phyloP scores from a whole-genome alignment of 2,888 invertebrate species.

The Papilio gigon region DNA sequence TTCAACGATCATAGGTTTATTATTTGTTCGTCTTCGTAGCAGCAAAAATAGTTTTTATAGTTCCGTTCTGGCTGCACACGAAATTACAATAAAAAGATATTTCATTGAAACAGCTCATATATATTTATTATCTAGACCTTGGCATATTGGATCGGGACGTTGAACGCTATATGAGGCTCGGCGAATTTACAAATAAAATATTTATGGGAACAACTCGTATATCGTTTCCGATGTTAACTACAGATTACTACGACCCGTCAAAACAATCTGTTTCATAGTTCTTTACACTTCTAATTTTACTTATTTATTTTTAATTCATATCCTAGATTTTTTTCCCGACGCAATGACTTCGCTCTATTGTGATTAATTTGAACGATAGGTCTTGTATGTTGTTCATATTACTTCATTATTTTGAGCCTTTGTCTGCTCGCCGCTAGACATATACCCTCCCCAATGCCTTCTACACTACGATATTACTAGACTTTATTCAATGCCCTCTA shows the following conservation, averaged over 20 bases:
- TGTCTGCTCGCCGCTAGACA: too few species aligned
- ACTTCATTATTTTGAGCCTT: too few species aligned
- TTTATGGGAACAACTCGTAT: constrained; percentile 29
- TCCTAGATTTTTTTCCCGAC: too few species aligned
- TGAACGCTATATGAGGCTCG: constrained; percentile 36
- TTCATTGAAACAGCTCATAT: constrained; percentile 43
- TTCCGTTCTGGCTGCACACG: constrained; percentile 41
- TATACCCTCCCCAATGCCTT: too few species aligned
- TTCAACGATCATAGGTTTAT: constrained; percentile 2
- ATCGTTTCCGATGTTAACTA: constrained; percentile 28
- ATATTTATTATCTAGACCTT: constrained; percentile 50
- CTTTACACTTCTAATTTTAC: background rate
- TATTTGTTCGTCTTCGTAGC: background rate
- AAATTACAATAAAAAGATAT: constrained; percentile 49
- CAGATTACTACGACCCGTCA: background rate
- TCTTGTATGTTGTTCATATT: too few species aligned
- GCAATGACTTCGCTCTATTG: too few species aligned
- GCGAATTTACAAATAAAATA: constrained; percentile 40
- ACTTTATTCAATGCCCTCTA: too few species aligned
- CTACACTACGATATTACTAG: too few species aligned
- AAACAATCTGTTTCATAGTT: background rate
- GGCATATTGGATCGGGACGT: constrained; percentile 51
- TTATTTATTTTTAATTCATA: too few species aligned
- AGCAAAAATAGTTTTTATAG: constrained; percentile 20
- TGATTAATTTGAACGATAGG: too few species aligned